A percentile compares a stretch with the other conserved stretches of the same genome.
These are phyloP conservation scores for Galleria mellonella DNA, from an alignment of 1,140 invertebrate genomes.

Conservation along the genomic window DNA sequence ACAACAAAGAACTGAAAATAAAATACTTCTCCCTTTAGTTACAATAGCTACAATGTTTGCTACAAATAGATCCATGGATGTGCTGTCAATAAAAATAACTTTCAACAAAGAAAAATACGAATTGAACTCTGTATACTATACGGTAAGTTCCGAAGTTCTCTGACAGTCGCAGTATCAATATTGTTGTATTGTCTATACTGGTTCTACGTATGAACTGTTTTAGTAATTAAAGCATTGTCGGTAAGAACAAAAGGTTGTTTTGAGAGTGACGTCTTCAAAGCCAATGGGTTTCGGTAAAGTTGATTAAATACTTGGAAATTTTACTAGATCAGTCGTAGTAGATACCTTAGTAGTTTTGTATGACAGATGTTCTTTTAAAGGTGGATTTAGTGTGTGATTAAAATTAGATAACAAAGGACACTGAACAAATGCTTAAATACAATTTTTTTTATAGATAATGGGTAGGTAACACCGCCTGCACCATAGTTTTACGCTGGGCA, in stretches of 20 bases:
- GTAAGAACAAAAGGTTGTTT: conserved; percentile 15
- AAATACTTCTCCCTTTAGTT: conserved; percentile 22
- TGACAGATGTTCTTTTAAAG: too few species aligned
- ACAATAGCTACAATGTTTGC: conserved; percentile 26
- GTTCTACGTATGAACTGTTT: conserved; percentile 15
- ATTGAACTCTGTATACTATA: neutral
- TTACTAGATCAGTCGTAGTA: too few species aligned
- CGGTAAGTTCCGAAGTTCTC: conserved; percentile 1
- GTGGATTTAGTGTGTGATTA: too few species aligned
- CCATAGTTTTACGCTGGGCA: too few species aligned
- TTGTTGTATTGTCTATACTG: neutral
- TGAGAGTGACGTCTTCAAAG: conserved; percentile 2
- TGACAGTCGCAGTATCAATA: neutral
- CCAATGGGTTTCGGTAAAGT: neutral
- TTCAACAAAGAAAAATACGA: neutral
- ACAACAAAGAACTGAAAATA: neutral
- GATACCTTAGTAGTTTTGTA: too few species aligned
- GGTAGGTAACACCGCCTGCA: too few species aligned
- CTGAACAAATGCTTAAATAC: too few species aligned
- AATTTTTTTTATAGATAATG: too few species aligned
- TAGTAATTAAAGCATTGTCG: conserved; percentile 23
- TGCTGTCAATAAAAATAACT: conserved; percentile 25
- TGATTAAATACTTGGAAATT: too few species aligned
- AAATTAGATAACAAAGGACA: too few species aligned
- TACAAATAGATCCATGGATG: conserved; percentile 39